These are phyloP conservation scores for Hippoglossus stenolepis DNA, from an alignment of 2,113 vertebrate genomes.

Conservation along the genomic window DNA sequence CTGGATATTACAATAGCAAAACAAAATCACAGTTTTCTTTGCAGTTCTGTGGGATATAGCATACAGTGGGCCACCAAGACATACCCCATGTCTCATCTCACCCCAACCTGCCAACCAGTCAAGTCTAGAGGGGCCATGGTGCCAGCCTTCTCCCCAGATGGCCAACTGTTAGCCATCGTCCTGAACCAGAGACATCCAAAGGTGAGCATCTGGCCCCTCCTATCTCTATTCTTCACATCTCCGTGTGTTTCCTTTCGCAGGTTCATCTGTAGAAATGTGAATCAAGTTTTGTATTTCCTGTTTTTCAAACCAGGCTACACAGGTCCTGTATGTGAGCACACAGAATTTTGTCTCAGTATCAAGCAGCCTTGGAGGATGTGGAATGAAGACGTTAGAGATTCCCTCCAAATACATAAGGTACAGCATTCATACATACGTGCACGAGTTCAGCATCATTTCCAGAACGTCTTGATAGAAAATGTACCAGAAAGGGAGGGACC, in stretches of 20 bases:
- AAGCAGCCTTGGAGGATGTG: constrained; percentile 90
- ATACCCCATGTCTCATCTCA: constrained; percentile 80
- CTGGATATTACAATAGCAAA: neutral
- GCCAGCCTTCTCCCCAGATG: constrained; percentile 89
- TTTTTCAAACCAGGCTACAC: constrained; percentile 86
- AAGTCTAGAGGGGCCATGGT: constrained; percentile 93
- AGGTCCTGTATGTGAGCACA: constrained; percentile 91
- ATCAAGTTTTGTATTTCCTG: neutral
- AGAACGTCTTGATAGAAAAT: neutral
- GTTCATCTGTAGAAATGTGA: neutral
- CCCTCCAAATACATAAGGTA: constrained; percentile 89
- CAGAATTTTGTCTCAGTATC: constrained; percentile 88
- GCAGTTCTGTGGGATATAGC: constrained; percentile 82
- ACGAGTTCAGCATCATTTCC: neutral
- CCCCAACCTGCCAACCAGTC: constrained; percentile 84
- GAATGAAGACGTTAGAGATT: constrained; percentile 84
- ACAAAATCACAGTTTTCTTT: neutral
- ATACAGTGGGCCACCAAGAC: constrained; percentile 87
- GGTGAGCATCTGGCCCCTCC: constrained; percentile 70
- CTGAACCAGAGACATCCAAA: constrained; percentile 93
- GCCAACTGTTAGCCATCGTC: constrained; percentile 85
- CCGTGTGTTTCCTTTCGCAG: neutral
- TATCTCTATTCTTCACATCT: neutral
- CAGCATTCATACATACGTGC: constrained; percentile 22
- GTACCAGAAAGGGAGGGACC: neutral